phyloP scores from a whole-genome alignment of 2,797 vertebrate species.

The Melanogrammus aeglefinus region DNA sequence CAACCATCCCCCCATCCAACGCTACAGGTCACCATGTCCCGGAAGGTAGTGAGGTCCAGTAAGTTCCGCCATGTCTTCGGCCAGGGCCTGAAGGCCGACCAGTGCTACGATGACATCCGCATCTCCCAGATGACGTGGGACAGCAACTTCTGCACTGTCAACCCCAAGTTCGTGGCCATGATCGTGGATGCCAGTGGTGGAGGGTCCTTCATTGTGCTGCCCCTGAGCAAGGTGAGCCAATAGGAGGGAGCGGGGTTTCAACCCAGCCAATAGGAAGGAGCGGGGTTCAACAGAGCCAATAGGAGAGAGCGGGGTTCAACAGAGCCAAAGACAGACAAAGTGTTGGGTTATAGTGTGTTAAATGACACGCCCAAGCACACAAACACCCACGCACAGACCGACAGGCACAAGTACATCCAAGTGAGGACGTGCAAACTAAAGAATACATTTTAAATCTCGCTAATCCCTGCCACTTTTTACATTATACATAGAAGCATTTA shows the following conservation, averaged over 20 bases:
- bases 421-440: background rate
- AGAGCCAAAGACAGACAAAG: background rate
- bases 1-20: background rate
- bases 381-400: background rate
- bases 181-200: slow-evolving; percentile 90
- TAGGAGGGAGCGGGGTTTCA: background rate
- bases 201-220: slow-evolving; percentile 88
- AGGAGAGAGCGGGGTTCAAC: background rate
- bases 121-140: slow-evolving; percentile 96
- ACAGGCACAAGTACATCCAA: background rate
- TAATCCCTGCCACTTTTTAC: background rate
- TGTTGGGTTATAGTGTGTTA: background rate
- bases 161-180: slow-evolving; percentile 91
- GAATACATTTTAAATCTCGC: background rate
- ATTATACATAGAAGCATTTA: slow-evolving; percentile 1
- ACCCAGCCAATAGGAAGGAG: background rate
- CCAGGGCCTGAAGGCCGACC: slow-evolving; percentile 83
- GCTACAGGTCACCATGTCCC: slow-evolving; percentile 78
- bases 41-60: slow-evolving; percentile 85
- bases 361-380: background rate
- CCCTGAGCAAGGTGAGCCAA: slow-evolving; percentile 80
- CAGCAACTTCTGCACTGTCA: slow-evolving; percentile 88
- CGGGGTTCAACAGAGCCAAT: too few species aligned
- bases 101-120: slow-evolving; percentile 91
- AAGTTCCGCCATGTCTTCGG: slow-evolving; percentile 94